Conservation (phyloP, 2,797 vertebrate species). For the Rhinophrynus dorsalis region DNA sequence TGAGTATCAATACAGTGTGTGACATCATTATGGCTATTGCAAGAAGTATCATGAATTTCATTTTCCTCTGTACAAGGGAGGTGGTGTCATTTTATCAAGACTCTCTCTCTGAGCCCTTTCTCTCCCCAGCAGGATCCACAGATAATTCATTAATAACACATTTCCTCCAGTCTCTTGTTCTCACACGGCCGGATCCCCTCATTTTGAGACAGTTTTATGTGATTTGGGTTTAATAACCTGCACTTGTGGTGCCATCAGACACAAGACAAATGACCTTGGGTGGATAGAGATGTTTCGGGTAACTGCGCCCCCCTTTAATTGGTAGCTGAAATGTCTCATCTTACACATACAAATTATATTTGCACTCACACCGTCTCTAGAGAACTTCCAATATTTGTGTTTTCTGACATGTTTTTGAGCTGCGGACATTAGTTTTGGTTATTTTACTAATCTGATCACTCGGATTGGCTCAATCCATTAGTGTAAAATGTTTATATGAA, state of each 20-base stretch:
- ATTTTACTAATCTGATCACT: slow-evolving; percentile 45
- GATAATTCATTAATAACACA: slow-evolving; percentile 38
- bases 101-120: background rate
- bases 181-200: slow-evolving; percentile 1
- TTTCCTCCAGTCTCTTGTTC: slow-evolving; percentile 18
- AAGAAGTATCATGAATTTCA: too few species aligned
- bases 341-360: slow-evolving; percentile 44
- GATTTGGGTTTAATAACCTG: slow-evolving; percentile 41
- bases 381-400: slow-evolving; percentile 37
- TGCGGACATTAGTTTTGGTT: slow-evolving; percentile 34
- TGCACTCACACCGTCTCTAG: slow-evolving; percentile 7
- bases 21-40: too few species aligned
- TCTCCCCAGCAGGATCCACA: slow-evolving; percentile 3
- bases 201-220: slow-evolving; percentile 34
- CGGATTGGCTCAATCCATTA: slow-evolving; percentile 36
- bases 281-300: slow-evolving; percentile 13
- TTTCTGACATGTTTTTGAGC: slow-evolving; percentile 33
- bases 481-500: slow-evolving; percentile 26
- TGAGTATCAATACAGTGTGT: too few species aligned
- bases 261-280: slow-evolving; percentile 37
- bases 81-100: too few species aligned
- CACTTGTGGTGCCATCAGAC: slow-evolving; percentile 30
- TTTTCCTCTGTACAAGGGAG: too few species aligned
- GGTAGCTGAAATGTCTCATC: slow-evolving; percentile 14
- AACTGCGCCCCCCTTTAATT: slow-evolving; percentile 8